phyloP scores from a whole-genome alignment of 1,140 invertebrate genomes.

The Heliothis virescens region DNA sequence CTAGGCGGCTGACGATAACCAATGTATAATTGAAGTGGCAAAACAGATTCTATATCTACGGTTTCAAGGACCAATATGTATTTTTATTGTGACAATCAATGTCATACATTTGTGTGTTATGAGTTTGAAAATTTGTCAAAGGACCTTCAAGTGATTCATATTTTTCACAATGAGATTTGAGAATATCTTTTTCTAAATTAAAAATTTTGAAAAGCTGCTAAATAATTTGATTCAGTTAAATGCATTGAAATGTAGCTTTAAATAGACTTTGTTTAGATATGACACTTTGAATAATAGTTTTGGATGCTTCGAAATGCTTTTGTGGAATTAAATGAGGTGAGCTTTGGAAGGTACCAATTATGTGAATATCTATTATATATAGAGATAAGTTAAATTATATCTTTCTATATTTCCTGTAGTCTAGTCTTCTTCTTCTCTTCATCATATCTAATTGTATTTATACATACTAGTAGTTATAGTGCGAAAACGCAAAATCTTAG shows the following conservation, averaged over 20 bases:
- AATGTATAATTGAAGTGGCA: slow-evolving; percentile 68
- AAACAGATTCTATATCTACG: slow-evolving; percentile 24
- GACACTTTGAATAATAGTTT: slow-evolving; percentile 19
- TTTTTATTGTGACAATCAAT: slow-evolving; percentile 12
- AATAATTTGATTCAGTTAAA: not conserved
- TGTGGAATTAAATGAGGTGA: not conserved
- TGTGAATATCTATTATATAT: slow-evolving; percentile 10
- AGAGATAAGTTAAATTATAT: slow-evolving; percentile 25
- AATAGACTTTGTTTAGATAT: not conserved
- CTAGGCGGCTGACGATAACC: slow-evolving; percentile 77
- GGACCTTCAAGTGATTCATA: not conserved
- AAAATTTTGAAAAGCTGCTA: not conserved
- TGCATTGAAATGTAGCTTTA: slow-evolving; percentile 32
- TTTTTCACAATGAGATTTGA: not conserved
- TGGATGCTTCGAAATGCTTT: slow-evolving; percentile 18
- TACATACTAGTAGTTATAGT: slow-evolving; percentile 46
- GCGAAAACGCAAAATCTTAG: slow-evolving; percentile 58
- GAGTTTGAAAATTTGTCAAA: slow-evolving; percentile 3
- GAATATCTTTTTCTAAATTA: not conserved
- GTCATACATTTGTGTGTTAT: slow-evolving; percentile 1
- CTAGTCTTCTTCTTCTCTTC: slow-evolving; percentile 59
- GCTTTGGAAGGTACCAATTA: slow-evolving; percentile 46
- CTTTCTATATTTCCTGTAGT: slow-evolving; percentile 55
- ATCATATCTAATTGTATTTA: slow-evolving; percentile 61
- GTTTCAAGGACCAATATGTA: slow-evolving; percentile 58